Conservation (phyloP, 2,113 vertebrate species). For the Vidua chalybeata region DNA sequence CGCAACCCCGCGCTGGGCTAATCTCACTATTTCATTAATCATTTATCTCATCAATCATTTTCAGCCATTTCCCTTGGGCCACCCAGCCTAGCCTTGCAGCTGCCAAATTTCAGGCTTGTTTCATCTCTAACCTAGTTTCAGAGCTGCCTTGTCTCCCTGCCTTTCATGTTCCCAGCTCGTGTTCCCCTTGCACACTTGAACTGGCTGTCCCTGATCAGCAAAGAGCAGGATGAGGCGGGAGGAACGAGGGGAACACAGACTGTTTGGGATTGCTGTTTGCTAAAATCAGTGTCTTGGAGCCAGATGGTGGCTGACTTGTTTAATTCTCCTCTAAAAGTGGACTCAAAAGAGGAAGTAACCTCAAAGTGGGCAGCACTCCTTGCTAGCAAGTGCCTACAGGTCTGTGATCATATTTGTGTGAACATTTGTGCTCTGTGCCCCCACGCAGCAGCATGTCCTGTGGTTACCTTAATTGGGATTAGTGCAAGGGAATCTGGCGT, state of each 20-base stretch:
- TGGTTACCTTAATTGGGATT: neutral
- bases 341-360: neutral
- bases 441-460: neutral
- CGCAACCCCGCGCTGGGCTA: neutral
- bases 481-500: neutral
- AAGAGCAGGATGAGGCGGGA: neutral
- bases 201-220: neutral
- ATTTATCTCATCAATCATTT: conserved; percentile 62
- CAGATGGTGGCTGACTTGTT: neutral
- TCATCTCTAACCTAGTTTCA: conserved; percentile 61
- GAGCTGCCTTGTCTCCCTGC: conserved; percentile 16
- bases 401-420: neutral
- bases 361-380: neutral
- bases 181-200: neutral
- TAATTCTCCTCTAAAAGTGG: neutral
- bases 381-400: neutral
- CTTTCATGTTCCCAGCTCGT: neutral
- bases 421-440: neutral
- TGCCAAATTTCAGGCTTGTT: conserved; percentile 37
- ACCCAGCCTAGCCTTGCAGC: conserved; percentile 46
- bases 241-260: neutral
- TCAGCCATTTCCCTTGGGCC: neutral
- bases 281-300: neutral
- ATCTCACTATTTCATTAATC: conserved; percentile 47
- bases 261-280: neutral